Evolutionary conservation across 1,140 invertebrate genomes (phyloP).

Genomic region (Tribolium castaneum): DNA sequence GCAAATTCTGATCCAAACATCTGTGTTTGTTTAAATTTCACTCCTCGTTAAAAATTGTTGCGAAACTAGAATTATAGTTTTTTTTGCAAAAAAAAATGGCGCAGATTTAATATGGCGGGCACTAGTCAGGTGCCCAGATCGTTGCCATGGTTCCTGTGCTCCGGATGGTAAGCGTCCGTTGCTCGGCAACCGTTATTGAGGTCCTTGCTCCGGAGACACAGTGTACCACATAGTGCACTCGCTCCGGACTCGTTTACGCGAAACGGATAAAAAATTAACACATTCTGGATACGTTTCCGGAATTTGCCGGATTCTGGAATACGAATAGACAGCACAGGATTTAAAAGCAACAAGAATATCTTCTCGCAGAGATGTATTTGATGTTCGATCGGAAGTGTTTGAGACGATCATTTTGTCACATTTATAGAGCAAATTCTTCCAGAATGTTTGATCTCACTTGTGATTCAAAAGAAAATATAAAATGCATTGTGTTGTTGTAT

Average conservation of each 20-base stretch:
- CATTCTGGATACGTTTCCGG: neutral
- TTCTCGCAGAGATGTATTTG: neutral
- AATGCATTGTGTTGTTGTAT: neutral
- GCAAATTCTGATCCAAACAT: neutral
- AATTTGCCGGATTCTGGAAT: neutral
- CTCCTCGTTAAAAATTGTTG: neutral
- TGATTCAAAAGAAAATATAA: neutral
- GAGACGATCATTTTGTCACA: neutral
- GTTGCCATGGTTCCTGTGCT: slow-evolving; percentile 48
- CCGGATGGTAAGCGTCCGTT: slow-evolving; percentile 38
- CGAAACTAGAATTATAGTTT: neutral
- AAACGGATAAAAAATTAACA: neutral
- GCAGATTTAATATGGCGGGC: slow-evolving; percentile 4
- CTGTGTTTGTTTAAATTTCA: neutral
- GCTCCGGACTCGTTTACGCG: neutral
- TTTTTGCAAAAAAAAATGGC: slow-evolving; percentile 1
- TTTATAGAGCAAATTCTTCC: neutral
- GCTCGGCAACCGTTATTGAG: slow-evolving; percentile 41
- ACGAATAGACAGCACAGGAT: too few relatives aligned
- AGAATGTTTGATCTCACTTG: neutral
- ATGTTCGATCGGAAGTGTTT: neutral
- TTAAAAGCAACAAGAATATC: neutral
- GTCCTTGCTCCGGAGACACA: slow-evolving; percentile 54
- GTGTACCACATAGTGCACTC: slow-evolving; percentile 42
- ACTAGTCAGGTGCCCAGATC: slow-evolving; percentile 44